Evolutionary conservation across 2,888 invertebrate genomes (phyloP), one percentile per base, ranked within the genome.

Genomic region (Maniola hyperantus): DNA sequence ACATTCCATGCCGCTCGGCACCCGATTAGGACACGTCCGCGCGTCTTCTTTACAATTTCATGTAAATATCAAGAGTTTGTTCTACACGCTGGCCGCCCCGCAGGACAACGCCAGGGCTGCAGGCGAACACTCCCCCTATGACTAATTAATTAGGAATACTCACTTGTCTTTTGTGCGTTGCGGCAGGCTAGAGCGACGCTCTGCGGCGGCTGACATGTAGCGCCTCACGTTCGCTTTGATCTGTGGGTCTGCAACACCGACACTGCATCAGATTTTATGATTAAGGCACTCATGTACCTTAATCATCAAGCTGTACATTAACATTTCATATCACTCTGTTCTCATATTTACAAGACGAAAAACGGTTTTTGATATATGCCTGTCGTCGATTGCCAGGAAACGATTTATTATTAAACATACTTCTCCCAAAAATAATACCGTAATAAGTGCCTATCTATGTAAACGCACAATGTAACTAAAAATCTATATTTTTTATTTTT

Each of bases 151-250:
- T 65, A 67, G 66, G 34, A 67, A 60, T 65, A 74, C 91, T 88
- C 79, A 89, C 90, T 92, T 91, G 78, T 91, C 89, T 79, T 90
- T 91, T 71, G 77, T 79, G 71, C 86, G 83, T 67, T 54, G 69
- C 65, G 78, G 75, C 67, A 79, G 82, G 77, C 80, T 84, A 77
- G 79, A 75, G 71, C 90, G 86, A 71, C 90, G 84, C 77, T 91
- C 91, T 69, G 85, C 80, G 67, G 92, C 93, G 74, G 95, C 94
- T 63, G 95, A 94, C 75, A 96, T 87, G 84, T 96, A 95, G 77
- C 96, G 94, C 81, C 95, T 93, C 77, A 96, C 95, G 79, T 95
- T 95, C 72, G 96, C 96, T 90, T 97, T 97, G 84, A 97, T 95
- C 87, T 96, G 95, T 76, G 97, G 97, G 94, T 98, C 98, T 97